Base-by-base conservation (phyloP, 1,140 invertebrate species). In the Tribolium castaneum region DNA sequence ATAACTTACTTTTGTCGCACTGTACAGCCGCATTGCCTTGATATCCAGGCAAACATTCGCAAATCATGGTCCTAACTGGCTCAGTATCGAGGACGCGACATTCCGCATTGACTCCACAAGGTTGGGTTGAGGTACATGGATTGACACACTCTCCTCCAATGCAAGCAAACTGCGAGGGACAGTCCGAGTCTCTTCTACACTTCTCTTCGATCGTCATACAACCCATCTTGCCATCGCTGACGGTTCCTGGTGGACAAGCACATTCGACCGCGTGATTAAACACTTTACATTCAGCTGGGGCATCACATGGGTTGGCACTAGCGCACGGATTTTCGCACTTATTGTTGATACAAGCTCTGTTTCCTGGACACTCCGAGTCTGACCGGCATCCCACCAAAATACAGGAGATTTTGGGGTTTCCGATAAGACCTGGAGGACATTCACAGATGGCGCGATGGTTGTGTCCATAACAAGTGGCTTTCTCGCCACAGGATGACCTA, bases 41-140 rank as follows among this genome's bases (percentile, higher is more conserved):
- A 85, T 94, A 96, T 54, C 95, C 94, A 19, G 94, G 92, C n/a
- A 94, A 84, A 84, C 96, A 97, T 85, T 94, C 92, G 81, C 96
- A 98, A 75, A 95, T 92, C 94, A 97, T 95, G 10, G 95, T 97
- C 82, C 94, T 90, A 0, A 97, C 92, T 0, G 96, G 95, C 16
- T 91, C 87, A 0, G 96, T 95, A 82, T 97, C 93, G 2, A 94
- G 86, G 0, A 97, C 92, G 62, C 91, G 92, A 82, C 96, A 98
- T 71, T 92, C 88, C 0, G 95, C 93, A 79, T 96, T 96, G 6
- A 91, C 89, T 34, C 94, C 94, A 82, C 96, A 98, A 0, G 96
- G 96, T 80, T 92, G 89, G 2, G 93, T 93, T 34, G 91, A 91
- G 30, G 90, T 87, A 80, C 96, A 98, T 5, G 96, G 96, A 87